Conservation (phyloP, 2,888 invertebrate species). For the Hanleya hanleyi region DNA sequence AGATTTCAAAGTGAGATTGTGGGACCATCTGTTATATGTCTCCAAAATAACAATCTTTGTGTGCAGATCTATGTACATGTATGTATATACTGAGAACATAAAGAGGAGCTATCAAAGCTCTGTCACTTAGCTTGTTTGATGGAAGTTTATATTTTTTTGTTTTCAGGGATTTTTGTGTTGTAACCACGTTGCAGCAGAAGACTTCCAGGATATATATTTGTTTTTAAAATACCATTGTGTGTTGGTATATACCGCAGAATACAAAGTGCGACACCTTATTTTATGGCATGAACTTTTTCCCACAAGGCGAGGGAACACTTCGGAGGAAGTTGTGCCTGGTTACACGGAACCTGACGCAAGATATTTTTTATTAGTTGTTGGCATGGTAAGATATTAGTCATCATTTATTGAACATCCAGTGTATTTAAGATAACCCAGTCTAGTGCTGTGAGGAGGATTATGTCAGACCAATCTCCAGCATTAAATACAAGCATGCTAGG, state of each 20-base stretch:
- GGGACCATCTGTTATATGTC: too few species aligned
- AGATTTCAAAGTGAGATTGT: too few species aligned
- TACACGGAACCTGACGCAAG: conserved; percentile 62
- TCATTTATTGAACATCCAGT: too few species aligned
- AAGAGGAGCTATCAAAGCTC: too few species aligned
- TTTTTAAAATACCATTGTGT: conserved; percentile 85
- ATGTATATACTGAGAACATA: too few species aligned
- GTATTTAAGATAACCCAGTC: too few species aligned
- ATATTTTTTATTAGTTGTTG: conserved; percentile 69
- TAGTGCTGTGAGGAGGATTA: too few species aligned
- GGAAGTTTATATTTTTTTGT: conserved; percentile 16
- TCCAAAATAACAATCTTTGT: too few species aligned
- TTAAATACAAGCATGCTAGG: too few species aligned
- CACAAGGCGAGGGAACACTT: conserved; percentile 43
- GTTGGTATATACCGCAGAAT: conserved; percentile 74
- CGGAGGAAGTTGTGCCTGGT: conserved; percentile 44
- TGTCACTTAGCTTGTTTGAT: too few species aligned
- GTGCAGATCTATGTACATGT: too few species aligned
- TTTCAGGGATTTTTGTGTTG: conserved; percentile 82
- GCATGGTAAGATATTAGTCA: conserved; percentile 65
- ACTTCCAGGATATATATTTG: conserved; percentile 84
- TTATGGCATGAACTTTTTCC: conserved; percentile 72
- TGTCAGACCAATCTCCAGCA: too few species aligned
- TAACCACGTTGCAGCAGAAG: conserved; percentile 84
- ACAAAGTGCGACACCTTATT: conserved; percentile 63